Evolutionary conservation across 2,888 invertebrate genomes (phyloP).

Genomic region (Cepaea hortensis): DNA sequence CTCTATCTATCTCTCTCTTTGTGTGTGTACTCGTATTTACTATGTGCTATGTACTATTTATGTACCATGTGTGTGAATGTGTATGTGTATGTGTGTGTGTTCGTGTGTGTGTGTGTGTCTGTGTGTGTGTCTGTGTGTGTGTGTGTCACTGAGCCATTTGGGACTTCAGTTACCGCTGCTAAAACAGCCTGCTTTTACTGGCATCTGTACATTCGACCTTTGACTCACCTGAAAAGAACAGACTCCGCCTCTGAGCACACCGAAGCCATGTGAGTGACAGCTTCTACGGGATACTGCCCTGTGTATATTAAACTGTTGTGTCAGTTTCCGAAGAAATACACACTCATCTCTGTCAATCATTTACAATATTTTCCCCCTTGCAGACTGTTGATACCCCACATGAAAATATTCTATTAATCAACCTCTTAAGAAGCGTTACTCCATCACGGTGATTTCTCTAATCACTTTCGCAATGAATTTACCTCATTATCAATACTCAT

Average conservation of each 20-base stretch:
- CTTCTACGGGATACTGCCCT: conserved; percentile 94
- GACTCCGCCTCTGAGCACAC: conserved; percentile 95
- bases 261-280: conserved; percentile 81
- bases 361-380: too few species aligned
- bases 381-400: too few species aligned
- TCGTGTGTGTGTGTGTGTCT: not conserved
- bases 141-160: not conserved
- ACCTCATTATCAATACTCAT: too few species aligned
- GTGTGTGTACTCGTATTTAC: not conserved
- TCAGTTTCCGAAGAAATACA: too few species aligned
- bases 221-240: conserved; percentile 78
- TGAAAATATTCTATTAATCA: too few species aligned
- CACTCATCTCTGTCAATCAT: too few species aligned
- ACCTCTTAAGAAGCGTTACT: too few species aligned
- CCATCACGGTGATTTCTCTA: too few species aligned
- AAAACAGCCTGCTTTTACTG: too few species aligned
- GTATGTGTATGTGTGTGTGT: not conserved
- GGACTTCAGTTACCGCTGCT: too few species aligned
- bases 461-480: too few species aligned
- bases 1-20: not conserved
- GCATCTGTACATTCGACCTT: not conserved
- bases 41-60: not conserved
- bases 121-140: not conserved
- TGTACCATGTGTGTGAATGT: not conserved
- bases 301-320: not conserved